A percentile compares a stretch with the other conserved stretches of the same genome.
Evolutionary conservation across 2,888 invertebrate genomes (phyloP).

Genomic region (Meiosimyza decipiens): DNA sequence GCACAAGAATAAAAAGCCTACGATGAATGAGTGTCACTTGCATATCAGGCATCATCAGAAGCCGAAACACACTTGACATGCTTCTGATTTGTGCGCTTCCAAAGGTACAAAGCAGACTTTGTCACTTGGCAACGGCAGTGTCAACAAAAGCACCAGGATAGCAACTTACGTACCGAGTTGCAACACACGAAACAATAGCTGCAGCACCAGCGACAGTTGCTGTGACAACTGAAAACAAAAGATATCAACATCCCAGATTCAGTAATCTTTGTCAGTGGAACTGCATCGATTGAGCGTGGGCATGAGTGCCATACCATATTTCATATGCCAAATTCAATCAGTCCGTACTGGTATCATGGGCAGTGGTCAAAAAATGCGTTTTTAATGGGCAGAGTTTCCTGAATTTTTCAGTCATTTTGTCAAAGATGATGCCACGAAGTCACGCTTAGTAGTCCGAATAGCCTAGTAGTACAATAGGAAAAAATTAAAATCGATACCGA

Average conservation of each 20-base stretch:
- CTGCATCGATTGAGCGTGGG: no score
- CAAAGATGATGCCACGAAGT: no score
- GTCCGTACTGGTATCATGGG: no score
- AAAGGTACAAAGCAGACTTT: constrained; percentile 52
- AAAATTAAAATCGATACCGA: no score
- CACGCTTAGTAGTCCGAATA: no score
- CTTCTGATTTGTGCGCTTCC: constrained; percentile 60
- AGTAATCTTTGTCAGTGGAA: background rate
- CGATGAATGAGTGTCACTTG: constrained; percentile 51
- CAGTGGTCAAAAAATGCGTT: no score
- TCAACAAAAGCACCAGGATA: constrained; percentile 35
- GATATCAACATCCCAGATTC: background rate
- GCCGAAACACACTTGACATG: constrained; percentile 50
- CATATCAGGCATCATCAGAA: constrained; percentile 45
- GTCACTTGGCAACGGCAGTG: constrained; percentile 29
- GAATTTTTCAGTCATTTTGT: no score
- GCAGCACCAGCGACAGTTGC: constrained; percentile 16
- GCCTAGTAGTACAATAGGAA: no score
- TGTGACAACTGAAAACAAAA: constrained; percentile 27
- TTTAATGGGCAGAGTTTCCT: no score
- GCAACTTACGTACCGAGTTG: constrained; percentile 14
- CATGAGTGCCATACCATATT: no score
- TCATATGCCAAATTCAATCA: no score
- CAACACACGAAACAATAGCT: constrained; percentile 35
- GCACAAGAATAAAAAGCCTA: background rate